Percentiles rank a stretch among this genome's conserved stretches.
These are phyloP conservation scores for Bostrychus sinensis DNA, from an alignment of 2,113 vertebrate genomes.

Conservation along the genomic window DNA sequence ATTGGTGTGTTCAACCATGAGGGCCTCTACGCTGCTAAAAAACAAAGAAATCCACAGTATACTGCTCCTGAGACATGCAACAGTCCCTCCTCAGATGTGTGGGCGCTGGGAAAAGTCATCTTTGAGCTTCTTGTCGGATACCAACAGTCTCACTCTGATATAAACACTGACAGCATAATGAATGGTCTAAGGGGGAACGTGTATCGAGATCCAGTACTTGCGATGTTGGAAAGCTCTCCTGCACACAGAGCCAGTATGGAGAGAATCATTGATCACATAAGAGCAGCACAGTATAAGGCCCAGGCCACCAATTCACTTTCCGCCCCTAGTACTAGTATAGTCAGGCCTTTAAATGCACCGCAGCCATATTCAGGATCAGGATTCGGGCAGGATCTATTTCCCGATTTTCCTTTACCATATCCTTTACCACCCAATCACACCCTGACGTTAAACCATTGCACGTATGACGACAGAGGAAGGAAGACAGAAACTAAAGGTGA, in stretches of 20 bases:
- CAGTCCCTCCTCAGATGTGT: constrained; percentile 65
- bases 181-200: background rate
- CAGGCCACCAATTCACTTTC: background rate
- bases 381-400: background rate
- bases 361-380: background rate
- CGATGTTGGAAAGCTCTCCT: constrained; percentile 65
- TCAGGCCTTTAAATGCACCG: too few species aligned
- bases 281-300: constrained; percentile 11
- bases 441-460: background rate
- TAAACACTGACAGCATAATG: constrained; percentile 33
- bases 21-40: constrained; percentile 72
- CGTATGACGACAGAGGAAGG: background rate
- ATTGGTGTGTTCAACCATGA: constrained; percentile 74
- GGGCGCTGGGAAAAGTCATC: constrained; percentile 80
- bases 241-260: constrained; percentile 53
- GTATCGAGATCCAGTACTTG: constrained; percentile 57
- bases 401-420: background rate
- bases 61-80: constrained; percentile 72
- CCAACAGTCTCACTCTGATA: constrained; percentile 62
- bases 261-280: constrained; percentile 64
- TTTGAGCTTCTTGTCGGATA: constrained; percentile 73
- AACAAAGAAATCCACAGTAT: constrained; percentile 74
- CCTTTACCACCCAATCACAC: background rate
- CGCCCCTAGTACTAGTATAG: background rate
- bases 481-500: background rate